phyloP scores from a whole-genome alignment of 2,797 vertebrate species.

The Numenius phaeopus region DNA sequence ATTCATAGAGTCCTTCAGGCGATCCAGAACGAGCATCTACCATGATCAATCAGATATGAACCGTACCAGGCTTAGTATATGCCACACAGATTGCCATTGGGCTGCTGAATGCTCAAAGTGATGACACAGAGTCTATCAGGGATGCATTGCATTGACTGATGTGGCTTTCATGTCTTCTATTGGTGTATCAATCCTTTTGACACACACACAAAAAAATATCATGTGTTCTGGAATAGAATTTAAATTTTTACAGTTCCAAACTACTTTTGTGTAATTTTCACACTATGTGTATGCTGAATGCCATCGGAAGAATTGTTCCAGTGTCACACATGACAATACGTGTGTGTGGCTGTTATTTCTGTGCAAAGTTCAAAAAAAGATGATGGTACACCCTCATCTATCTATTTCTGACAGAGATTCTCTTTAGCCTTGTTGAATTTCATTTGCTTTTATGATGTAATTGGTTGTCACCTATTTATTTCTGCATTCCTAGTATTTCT shows the following conservation, averaged over 20 bases:
- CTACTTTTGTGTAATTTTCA: background rate
- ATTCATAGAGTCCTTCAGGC: background rate
- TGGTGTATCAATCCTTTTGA: background rate
- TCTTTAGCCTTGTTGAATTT: background rate
- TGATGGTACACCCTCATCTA: background rate
- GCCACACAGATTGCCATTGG: background rate
- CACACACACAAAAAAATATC: too few relatives aligned
- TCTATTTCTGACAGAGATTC: background rate
- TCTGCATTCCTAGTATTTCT: background rate
- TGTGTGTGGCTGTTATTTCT: background rate
- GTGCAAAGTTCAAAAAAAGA: background rate
- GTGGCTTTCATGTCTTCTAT: background rate
- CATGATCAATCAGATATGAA: background rate
- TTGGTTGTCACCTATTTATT: background rate
- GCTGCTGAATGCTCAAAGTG: background rate
- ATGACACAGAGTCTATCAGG: background rate
- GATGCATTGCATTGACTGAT: background rate
- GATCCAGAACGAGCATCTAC: background rate
- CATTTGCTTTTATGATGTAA: background rate
- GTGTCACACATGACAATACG: background rate
- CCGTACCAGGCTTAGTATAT: background rate
- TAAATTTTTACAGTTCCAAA: background rate
- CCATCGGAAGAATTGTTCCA: background rate
- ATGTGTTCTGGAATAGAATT: background rate
- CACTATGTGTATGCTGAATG: background rate